A percentile compares a stretch with the other conserved stretches of the same genome.
phyloP scores from a whole-genome alignment of 1,140 invertebrate genomes.

The Harlomillsia oculata region DNA sequence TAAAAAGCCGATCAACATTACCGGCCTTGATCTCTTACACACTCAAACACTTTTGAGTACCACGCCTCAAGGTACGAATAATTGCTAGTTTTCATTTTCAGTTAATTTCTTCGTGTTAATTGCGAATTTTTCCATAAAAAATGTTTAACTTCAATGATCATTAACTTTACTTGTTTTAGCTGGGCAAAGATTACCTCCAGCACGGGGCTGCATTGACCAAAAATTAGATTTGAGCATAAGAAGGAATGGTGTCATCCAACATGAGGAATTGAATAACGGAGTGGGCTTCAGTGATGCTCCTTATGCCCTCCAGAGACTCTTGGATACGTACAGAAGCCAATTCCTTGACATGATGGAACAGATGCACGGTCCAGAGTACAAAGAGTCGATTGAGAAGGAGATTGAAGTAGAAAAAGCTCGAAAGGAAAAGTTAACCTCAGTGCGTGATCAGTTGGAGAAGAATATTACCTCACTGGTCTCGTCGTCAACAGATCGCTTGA shows the following conservation, averaged over 20 bases:
- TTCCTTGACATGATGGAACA: conserved; percentile 68
- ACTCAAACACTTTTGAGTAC: conserved; percentile 82
- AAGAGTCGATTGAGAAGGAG: conserved; percentile 58
- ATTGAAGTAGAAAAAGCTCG: conserved; percentile 66
- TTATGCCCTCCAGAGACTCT: conserved; percentile 70
- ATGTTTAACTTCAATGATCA: not conserved
- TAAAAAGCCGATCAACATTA: conserved; percentile 60
- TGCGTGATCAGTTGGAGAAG: conserved; percentile 75
- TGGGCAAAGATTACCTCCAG: conserved; percentile 62
- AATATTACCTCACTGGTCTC: conserved; percentile 82
- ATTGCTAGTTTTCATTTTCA: not conserved
- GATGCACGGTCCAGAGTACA: conserved; percentile 69
- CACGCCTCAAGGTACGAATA: conserved; percentile 48
- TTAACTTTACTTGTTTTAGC: conserved; percentile 29
- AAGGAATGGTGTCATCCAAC: conserved; percentile 48
- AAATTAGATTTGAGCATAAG: conserved; percentile 61
- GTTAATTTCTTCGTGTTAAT: no score
- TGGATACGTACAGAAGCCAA: conserved; percentile 73
- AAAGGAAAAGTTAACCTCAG: conserved; percentile 57
- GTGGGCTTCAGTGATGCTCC: conserved; percentile 64
- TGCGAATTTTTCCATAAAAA: no score
- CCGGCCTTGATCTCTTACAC: conserved; percentile 77
- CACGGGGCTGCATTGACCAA: conserved; percentile 80
- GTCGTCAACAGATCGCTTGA: conserved; percentile 79
- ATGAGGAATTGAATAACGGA: conserved; percentile 70